A percentile compares a stretch with the other conserved stretches of the same genome.
These are phyloP conservation scores for Eurypyga helias DNA, from an alignment of 2,113 vertebrate genomes.

Conservation along the genomic window DNA sequence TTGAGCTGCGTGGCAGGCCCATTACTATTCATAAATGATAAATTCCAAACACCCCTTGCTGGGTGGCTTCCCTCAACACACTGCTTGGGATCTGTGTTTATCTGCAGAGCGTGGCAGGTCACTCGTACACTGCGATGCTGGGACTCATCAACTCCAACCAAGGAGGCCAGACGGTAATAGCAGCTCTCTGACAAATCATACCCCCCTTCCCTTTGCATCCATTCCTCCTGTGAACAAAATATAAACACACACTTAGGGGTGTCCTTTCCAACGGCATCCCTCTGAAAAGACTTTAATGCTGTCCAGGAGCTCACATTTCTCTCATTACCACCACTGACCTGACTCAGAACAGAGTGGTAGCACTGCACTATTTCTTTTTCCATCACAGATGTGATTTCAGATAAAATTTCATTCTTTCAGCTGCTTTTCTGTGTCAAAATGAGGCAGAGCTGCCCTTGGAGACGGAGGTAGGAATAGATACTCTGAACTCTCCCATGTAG, in stretches of 20 bases:
- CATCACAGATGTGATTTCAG: conserved; percentile 5
- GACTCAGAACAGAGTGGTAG: not conserved
- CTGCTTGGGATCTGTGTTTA: conserved; percentile 31
- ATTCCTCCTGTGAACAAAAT: not conserved
- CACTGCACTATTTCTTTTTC: not conserved
- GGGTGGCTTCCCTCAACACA: not conserved
- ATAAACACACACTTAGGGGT: not conserved
- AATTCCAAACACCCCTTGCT: conserved; percentile 16
- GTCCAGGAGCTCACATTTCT: conserved; percentile 1
- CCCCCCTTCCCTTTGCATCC: not conserved
- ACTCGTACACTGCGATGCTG: not conserved
- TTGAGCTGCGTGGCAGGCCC: not conserved
- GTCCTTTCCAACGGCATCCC: not conserved
- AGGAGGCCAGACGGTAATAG: not conserved
- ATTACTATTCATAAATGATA: conserved; percentile 57
- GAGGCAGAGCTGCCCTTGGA: not conserved
- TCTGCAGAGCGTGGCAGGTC: conserved; percentile 35
- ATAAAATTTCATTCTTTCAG: not conserved
- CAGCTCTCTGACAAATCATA: conserved; percentile 22
- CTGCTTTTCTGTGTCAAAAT: not conserved
- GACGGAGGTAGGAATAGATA: not conserved
- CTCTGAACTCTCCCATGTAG: not conserved
- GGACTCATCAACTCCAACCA: conserved; percentile 13
- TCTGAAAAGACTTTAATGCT: not conserved
- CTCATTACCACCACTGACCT: not conserved